Base-by-base conservation (phyloP, 1,140 invertebrate genomes). In the Pachyrhynchus sulphureomaculatus region DNA sequence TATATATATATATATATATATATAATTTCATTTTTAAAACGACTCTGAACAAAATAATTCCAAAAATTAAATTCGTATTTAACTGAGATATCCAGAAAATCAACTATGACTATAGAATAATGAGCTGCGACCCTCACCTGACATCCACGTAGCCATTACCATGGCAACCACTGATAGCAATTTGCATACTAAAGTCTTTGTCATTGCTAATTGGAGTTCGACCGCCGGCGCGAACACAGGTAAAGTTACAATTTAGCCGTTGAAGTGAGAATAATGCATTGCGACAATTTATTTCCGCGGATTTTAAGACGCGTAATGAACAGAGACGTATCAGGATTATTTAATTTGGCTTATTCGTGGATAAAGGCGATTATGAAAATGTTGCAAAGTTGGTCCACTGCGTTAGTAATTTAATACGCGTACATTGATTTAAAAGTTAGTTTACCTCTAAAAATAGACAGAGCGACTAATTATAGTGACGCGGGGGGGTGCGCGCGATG, bases 161-260 rank as follows among this genome's bases (percentile, higher is more conserved):
- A 68, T 69, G 61, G 69, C 54, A 72, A 74, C 72, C 34, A 42
- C 63, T 70, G 70, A 69, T 68, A 65, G 62, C 70, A 74, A 74
- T 74, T 74, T 74, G 69, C 72, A 74, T 74, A 71, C 66, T 74
- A 70, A 74, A 74, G 71, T 71, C 72, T 72, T 72, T 71, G 72
- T 68, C 69, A 52, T 60, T 67, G 68, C 68, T 74, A 74, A 74
- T 74, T 74, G 72, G 59, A 70, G 62, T 66, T 60, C 65, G 57
- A 47, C 53, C 45, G 57, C 47, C 42, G 29, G 33, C 23, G 49
- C 49, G 23, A 51, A 18, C 26, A 15, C 42, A 61, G 55, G 55
- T 57, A 17, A 47, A 48, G 52, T 41, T 55, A 41, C 36, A 33
- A 26, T 53, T 53, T 34, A 17, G 15, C 20, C 21, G 20, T 20